A percentile compares a stretch with the other conserved stretches of the same genome.
Conservation (phyloP, 2,113 vertebrate genomes). For the human region DNA sequence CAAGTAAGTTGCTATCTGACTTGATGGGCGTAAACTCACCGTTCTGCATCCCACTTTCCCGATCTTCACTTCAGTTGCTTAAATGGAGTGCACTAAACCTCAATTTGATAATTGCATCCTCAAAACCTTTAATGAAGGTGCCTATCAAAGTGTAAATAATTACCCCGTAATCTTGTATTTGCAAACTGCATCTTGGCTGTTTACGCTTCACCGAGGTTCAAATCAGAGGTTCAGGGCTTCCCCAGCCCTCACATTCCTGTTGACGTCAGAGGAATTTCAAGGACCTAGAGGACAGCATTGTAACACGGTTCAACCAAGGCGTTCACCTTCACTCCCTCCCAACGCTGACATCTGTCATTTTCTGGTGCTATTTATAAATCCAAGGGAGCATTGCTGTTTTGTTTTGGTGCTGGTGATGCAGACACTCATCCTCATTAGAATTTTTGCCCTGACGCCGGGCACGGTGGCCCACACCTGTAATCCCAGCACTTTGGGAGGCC, state of each 20-base stretch:
- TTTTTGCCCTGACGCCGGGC: too few species aligned
- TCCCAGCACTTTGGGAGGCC: too few species aligned
- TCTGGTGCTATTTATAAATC: not conserved
- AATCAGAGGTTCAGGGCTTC: not conserved
- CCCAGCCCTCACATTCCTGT: not conserved
- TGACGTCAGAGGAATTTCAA: not conserved
- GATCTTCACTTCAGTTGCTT: not conserved
- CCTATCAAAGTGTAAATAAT: conserved; percentile 74
- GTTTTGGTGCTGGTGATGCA: not conserved
- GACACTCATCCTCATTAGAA: not conserved
- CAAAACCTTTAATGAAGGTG: conserved; percentile 65
- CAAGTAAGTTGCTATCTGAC: fast-evolving
- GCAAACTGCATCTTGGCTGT: conserved; percentile 43
- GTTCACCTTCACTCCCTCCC: not conserved
- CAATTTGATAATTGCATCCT: conserved; percentile 71
- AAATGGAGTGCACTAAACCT: conserved; percentile 51
- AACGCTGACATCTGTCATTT: fast-evolving
- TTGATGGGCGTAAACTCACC: fast-evolving
- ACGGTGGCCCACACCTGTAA: too few species aligned
- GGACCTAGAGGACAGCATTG: not conserved
- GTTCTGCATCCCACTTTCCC: not conserved
- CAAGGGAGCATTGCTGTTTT: fast-evolving
- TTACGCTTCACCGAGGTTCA: not conserved
- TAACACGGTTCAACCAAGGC: not conserved
- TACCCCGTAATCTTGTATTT: conserved; percentile 64